Conservation (phyloP, 2,113 vertebrate genomes). For the Corythornis madagascariensis region DNA sequence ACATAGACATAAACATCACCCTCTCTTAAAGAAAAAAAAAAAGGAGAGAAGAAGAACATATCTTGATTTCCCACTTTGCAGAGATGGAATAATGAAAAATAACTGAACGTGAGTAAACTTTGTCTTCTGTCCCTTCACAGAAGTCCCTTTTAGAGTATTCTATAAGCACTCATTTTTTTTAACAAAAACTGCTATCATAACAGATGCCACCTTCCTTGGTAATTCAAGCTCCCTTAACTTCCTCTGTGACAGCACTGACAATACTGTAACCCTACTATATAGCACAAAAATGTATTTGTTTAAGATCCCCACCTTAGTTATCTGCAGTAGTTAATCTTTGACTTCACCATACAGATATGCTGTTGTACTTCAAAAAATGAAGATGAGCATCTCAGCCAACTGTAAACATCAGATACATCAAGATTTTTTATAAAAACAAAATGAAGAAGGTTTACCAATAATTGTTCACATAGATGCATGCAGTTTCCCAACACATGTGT, state of each 20-base stretch:
- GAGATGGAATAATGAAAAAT: not conserved
- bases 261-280: not conserved
- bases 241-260: not conserved
- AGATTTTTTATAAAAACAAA: not conserved
- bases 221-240: not conserved
- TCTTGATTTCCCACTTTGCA: not conserved
- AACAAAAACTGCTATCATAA: not conserved
- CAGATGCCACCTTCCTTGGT: not conserved
- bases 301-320: not conserved
- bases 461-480: not conserved
- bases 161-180: not conserved
- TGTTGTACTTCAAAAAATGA: not conserved
- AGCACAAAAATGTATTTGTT: not conserved
- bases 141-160: not conserved
- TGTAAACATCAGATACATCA: not conserved
- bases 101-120: too few species aligned
- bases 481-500: rapidly evolving
- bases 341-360: not conserved
- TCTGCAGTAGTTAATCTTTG: not conserved
- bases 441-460: not conserved
- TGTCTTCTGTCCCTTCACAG: not conserved
- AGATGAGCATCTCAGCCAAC: not conserved
- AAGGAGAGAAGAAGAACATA: rapidly evolving
- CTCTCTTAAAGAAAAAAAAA: not conserved
- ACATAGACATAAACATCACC: not conserved